Conservation (phyloP, 2,888 invertebrate genomes). For the Pelosia muscerda region DNA sequence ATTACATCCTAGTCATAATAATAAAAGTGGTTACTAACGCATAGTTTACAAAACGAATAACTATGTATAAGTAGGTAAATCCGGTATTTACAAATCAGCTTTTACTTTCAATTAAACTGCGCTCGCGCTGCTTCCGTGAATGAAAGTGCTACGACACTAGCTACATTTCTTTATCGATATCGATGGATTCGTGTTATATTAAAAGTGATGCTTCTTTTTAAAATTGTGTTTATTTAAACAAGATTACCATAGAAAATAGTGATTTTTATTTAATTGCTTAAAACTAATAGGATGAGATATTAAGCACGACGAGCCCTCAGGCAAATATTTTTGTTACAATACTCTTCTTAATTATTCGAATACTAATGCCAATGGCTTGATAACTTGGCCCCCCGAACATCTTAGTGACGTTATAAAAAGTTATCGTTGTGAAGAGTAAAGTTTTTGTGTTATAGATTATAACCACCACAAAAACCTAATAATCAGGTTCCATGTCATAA, state of each 20-base stretch:
- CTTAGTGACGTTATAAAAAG: background rate
- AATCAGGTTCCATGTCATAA: constrained; percentile 34
- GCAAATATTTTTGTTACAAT: background rate
- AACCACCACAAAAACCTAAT: constrained; percentile 33
- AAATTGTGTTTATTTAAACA: no score
- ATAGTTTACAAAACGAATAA: constrained; percentile 39
- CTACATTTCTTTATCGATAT: constrained; percentile 46
- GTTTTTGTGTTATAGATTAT: constrained; percentile 24
- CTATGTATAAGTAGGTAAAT: constrained; percentile 60
- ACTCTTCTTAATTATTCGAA: background rate
- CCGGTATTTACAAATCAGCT: constrained; percentile 75
- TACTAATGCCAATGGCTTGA: background rate
- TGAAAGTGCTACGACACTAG: constrained; percentile 69
- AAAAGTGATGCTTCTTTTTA: no score
- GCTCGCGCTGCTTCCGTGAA: constrained; percentile 75
- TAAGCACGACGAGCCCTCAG: background rate
- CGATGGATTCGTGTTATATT: constrained; percentile 18
- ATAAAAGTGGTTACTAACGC: constrained; percentile 26
- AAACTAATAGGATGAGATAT: background rate
- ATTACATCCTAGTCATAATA: constrained; percentile 14
- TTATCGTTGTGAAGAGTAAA: background rate
- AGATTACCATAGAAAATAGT: no score
- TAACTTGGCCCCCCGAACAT: background rate
- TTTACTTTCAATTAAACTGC: constrained; percentile 78
- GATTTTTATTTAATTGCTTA: no score